phyloP scores from a whole-genome alignment of 2,113 vertebrate genomes.

The Pterocles orientalis region DNA sequence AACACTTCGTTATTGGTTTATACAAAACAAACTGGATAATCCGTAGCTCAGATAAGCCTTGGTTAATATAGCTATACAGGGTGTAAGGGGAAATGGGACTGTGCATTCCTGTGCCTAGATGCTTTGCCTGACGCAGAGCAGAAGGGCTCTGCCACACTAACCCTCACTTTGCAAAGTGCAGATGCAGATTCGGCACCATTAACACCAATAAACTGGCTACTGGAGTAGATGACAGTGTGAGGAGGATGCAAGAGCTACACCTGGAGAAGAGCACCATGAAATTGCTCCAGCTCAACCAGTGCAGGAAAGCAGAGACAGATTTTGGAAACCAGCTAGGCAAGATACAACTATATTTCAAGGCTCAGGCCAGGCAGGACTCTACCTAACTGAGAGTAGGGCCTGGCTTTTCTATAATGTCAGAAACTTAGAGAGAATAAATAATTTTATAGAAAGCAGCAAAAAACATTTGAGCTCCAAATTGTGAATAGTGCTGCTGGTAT shows the following conservation, averaged over 20 bases:
- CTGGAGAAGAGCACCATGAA: neutral
- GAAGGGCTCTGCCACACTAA: neutral
- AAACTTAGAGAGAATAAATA: neutral
- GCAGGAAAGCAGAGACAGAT: neutral
- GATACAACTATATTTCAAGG: neutral
- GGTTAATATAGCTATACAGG: neutral
- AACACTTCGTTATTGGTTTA: neutral
- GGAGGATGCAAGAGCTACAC: neutral
- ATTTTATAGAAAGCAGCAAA: neutral
- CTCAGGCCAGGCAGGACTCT: neutral
- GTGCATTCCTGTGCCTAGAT: neutral
- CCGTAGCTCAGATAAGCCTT: neutral
- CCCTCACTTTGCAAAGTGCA: neutral
- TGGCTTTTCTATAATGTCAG: neutral
- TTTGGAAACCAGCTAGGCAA: neutral
- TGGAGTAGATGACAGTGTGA: neutral
- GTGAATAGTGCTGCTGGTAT: neutral
- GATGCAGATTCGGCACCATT: neutral
- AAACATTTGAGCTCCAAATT: neutral
- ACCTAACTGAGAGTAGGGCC: neutral
- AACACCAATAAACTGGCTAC: neutral
- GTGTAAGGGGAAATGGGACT: neutral
- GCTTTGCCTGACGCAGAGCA: accelerated
- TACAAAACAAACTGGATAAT: neutral
- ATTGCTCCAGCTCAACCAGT: neutral